Evolutionary conservation across 2,113 vertebrate genomes (phyloP), one percentile per base, ranked within the genome.

Genomic region (Alectura lathami): DNA sequence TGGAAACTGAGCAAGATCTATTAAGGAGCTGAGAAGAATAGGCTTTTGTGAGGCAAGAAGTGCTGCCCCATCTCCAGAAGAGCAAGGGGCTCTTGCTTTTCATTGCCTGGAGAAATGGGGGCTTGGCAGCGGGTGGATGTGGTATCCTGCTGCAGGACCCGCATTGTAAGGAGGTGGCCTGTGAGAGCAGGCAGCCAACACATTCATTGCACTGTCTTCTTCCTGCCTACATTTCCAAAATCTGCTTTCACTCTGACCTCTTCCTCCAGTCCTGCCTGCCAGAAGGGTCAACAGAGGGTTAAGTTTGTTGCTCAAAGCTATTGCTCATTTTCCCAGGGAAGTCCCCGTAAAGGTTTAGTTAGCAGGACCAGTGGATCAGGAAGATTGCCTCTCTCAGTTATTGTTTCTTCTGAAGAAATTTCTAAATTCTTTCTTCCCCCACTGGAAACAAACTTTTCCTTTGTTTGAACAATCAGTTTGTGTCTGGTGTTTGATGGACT

Each of bases 391-490:
- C 48, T 93, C 48, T 60, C 76, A n/a, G 76, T 84, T 86, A 93
- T 53, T 94, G 92, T 94, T 95, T 88, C 23, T 89, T 82, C 36
- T 60, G 56, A 77, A 64, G 76, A 94, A 48, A 26, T 83, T 85
- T 94, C 66, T 89, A 62, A 95, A 76, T 91, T 91, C 67, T 89
- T 83, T 82, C 36, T 62, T 85, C 26, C 53, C 34, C 21, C 43
- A 56, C 66, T 91, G 91, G 89, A 94, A 91, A 76, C 36, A 79
- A 91, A 84, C 30, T 82, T 91, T 51, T 91, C 64, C 57, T 96
- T 96, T 96, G 93, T 96, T 89, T 93, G 57, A 92, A 64, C 2
- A 3, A 87, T 94, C 74, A 82, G 3, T 95, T 92, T 89, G 74
- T 81, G 89, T 95, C 84, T 94, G 81, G 86, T 92, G 67, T 85